phyloP scores from a whole-genome alignment of 2,888 invertebrate species.

The Serrognathus titanus region DNA sequence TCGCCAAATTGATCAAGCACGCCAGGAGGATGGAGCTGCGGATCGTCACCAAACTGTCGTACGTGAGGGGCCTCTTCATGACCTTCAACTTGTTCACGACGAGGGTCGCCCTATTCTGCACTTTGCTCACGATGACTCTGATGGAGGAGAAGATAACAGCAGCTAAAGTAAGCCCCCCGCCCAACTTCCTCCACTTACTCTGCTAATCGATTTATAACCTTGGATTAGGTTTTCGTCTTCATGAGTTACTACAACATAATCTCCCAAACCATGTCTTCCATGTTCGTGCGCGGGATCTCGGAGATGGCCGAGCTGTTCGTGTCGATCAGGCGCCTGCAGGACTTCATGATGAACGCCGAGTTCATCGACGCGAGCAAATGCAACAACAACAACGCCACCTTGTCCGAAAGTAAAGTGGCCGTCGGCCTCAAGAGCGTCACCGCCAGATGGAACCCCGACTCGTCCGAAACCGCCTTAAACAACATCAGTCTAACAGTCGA shows the following conservation, averaged over 20 bases:
- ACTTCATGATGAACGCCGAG: slow-evolving; percentile 45
- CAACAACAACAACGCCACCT: slow-evolving; percentile 32
- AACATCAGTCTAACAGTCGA: slow-evolving; percentile 36
- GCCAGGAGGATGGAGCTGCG: slow-evolving; percentile 57
- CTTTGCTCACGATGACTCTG: slow-evolving; percentile 67
- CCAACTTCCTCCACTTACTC: too few species aligned
- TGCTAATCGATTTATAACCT: too few species aligned
- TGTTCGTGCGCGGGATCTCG: slow-evolving; percentile 54
- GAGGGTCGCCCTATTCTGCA: slow-evolving; percentile 72
- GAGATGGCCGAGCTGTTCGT: slow-evolving; percentile 51
- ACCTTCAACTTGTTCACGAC: slow-evolving; percentile 80
- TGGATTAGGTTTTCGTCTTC: slow-evolving; percentile 53
- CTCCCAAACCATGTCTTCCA: slow-evolving; percentile 56
- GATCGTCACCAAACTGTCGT: slow-evolving; percentile 60
- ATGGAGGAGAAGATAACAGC: slow-evolving; percentile 62
- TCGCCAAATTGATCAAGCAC: slow-evolving; percentile 58
- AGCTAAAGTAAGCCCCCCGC: slow-evolving; percentile 58
- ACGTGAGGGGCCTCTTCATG: slow-evolving; percentile 64
- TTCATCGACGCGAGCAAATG: slow-evolving; percentile 27
- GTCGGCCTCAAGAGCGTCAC: slow-evolving; percentile 37
- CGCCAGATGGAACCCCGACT: slow-evolving; percentile 42
- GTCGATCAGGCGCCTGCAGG: slow-evolving; percentile 47
- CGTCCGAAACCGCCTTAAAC: slow-evolving; percentile 39
- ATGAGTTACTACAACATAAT: slow-evolving; percentile 56
- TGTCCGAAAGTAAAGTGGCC: slow-evolving; percentile 30